A percentile compares a stretch with the other conserved stretches of the same genome.
Conservation (phyloP, 2,888 invertebrate genomes). For the Drosophila meridiana region DNA sequence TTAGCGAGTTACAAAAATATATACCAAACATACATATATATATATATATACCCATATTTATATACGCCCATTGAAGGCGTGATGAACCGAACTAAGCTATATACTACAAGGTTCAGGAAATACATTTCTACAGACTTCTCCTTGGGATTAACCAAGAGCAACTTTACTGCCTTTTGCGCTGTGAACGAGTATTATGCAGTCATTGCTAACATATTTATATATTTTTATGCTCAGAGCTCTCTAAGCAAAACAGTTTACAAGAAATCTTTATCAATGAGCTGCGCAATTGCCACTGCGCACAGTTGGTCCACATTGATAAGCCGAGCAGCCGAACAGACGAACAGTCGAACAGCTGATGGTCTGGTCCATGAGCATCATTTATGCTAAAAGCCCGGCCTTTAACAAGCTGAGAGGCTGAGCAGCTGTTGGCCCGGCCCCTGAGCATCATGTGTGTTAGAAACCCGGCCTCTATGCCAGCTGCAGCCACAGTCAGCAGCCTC, state of each 20-base stretch:
- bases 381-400: constrained; percentile 19
- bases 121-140: too few species aligned
- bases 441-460: not conserved
- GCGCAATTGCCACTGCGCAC: constrained; percentile 57
- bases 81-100: too few species aligned
- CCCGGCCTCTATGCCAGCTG: not conserved
- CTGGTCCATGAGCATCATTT: constrained; percentile 2
- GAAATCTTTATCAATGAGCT: constrained; percentile 44
- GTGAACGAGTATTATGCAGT: not conserved
- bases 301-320: constrained; percentile 33
- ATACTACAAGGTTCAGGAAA: too few species aligned
- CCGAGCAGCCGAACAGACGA: constrained; percentile 9
- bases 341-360: not conserved
- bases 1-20: too few species aligned
- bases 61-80: too few species aligned
- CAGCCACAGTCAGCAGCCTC: constrained; percentile 11
- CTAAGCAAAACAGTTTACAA: not conserved
- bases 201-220: not conserved
- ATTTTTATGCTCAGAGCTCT: not conserved
- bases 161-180: not conserved
- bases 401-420: not conserved
- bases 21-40: too few species aligned
- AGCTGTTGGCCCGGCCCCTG: constrained; percentile 6
- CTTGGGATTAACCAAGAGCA: too few species aligned
- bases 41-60: too few species aligned